A percentile compares a stretch with the other conserved stretches of the same genome.
These are phyloP conservation scores for Coracopsis vasa DNA, from an alignment of 2,113 vertebrate species.

Conservation along the genomic window DNA sequence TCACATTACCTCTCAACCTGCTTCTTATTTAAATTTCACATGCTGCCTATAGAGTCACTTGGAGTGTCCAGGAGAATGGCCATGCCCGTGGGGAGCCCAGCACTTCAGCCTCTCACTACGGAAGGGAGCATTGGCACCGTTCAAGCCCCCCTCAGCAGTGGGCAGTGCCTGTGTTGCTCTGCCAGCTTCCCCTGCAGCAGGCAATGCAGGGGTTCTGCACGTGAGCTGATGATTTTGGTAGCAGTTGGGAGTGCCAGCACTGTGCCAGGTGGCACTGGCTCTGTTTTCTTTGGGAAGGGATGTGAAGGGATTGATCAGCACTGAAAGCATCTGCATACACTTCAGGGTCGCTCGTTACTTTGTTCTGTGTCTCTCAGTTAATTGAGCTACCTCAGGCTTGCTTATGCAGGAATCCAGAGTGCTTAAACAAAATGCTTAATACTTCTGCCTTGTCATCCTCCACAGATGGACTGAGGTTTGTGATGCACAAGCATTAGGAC, in stretches of 20 bases:
- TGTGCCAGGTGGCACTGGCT: not conserved
- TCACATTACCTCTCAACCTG: not conserved
- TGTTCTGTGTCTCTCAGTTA: not conserved
- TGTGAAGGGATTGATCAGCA: not conserved
- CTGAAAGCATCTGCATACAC: not conserved
- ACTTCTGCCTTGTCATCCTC: not conserved
- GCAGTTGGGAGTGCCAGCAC: not conserved
- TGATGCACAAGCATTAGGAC: not conserved
- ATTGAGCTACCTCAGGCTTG: not conserved
- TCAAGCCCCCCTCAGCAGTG: not conserved
- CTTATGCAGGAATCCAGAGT: not conserved
- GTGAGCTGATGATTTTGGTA: not conserved
- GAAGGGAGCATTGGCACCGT: not conserved
- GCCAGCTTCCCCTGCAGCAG: not conserved
- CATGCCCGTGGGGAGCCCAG: rapidly evolving
- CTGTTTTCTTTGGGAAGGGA: not conserved
- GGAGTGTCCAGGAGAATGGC: not conserved
- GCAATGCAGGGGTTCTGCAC: not conserved
- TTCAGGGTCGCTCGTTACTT: not conserved
- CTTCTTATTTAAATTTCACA: not conserved
- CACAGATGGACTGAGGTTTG: not conserved
- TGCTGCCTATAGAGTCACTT: not conserved
- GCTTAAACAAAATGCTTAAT: not conserved
- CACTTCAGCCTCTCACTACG: rapidly evolving
- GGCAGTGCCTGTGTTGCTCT: not conserved